Percentiles rank a stretch among this genome's conserved stretches.
These are phyloP conservation scores for Scaptomyza pallida DNA, from an alignment of 1,140 invertebrate species.

Conservation along the genomic window DNA sequence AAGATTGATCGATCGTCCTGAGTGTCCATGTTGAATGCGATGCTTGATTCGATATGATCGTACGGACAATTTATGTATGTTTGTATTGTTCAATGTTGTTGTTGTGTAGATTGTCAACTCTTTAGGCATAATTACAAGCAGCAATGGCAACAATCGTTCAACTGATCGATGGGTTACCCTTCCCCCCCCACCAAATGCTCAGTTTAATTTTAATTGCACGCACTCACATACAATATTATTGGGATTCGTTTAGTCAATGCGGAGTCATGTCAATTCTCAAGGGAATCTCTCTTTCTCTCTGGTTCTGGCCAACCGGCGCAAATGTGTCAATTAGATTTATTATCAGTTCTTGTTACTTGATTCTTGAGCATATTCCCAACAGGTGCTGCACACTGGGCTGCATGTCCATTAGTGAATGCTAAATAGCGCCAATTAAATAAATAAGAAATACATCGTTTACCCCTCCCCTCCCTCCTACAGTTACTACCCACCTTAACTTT, in stretches of 20 bases:
- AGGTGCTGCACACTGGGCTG: conserved; percentile 71
- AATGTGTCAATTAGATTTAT: conserved; percentile 84
- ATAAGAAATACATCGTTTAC: conserved; percentile 61
- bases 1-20: conserved; percentile 53
- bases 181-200: conserved; percentile 40
- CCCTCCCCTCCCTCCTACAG: not conserved
- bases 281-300: conserved; percentile 28
- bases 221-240: conserved; percentile 63
- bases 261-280: conserved; percentile 51
- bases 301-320: conserved; percentile 63
- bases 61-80: conserved; percentile 69
- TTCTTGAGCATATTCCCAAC: conserved; percentile 43
- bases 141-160: conserved; percentile 35
- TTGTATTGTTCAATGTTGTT: conserved; percentile 34
- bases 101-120: conserved; percentile 69
- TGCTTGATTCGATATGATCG: conserved; percentile 76
- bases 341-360: conserved; percentile 70
- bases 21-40: conserved; percentile 28
- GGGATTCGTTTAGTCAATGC: conserved; percentile 12
- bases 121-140: conserved; percentile 63
- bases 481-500: too few relatives aligned
- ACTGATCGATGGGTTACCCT: conserved; percentile 35
- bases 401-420: conserved; percentile 81
- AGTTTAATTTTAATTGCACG: conserved; percentile 71
- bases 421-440: conserved; percentile 81